Percentiles rank a stretch among this genome's conserved stretches.
These are phyloP conservation scores for Eulemur coronatus DNA, from an alignment of 2,797 vertebrate genomes.

Conservation along the genomic window DNA sequence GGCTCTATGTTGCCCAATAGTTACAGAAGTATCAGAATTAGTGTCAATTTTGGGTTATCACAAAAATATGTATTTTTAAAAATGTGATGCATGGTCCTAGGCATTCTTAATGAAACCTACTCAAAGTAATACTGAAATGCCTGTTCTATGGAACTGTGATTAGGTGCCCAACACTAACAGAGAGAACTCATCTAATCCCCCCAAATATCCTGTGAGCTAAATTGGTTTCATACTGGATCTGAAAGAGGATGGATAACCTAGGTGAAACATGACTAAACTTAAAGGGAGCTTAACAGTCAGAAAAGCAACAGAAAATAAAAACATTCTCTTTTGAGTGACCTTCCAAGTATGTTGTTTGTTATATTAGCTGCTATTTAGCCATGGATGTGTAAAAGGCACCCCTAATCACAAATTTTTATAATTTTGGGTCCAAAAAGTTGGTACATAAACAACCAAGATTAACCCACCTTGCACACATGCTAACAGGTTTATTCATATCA, in stretches of 20 bases:
- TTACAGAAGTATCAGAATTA: neutral
- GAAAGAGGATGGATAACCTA: neutral
- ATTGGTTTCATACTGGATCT: neutral
- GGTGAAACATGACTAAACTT: neutral
- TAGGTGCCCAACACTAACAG: neutral
- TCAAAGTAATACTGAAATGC: constrained; percentile 20
- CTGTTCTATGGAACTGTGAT: neutral
- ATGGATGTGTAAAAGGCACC: neutral
- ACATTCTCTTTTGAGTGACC: neutral
- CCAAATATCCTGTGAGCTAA: neutral
- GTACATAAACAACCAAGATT: neutral
- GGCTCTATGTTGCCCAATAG: neutral
- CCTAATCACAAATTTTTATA: neutral
- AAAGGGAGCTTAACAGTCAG: neutral
- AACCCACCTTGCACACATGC: neutral
- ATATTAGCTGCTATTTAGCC: neutral
- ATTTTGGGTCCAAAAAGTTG: neutral
- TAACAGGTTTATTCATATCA: neutral
- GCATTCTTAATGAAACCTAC: neutral
- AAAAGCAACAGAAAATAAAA: neutral
- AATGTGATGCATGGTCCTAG: neutral
- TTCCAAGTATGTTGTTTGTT: neutral
- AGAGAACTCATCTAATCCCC: neutral
- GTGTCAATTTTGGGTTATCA: neutral
- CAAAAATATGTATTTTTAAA: neutral